phyloP scores from a whole-genome alignment of 2,113 vertebrate species.

The Malurus cyaneus region DNA sequence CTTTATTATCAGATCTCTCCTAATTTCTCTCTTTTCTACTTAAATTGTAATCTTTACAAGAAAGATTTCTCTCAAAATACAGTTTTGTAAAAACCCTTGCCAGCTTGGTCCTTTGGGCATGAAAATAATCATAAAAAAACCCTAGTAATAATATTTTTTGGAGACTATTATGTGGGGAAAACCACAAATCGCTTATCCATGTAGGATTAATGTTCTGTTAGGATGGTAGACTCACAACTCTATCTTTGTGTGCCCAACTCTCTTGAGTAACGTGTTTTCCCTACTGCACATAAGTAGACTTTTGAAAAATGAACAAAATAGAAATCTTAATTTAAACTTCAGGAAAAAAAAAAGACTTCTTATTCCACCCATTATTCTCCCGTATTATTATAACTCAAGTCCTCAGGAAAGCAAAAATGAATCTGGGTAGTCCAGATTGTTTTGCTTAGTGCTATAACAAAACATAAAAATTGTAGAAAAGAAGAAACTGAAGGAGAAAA shows the following conservation, averaged over 20 bases:
- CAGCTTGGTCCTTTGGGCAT: background rate
- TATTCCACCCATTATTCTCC: background rate
- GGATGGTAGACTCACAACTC: background rate
- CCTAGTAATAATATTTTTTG: background rate
- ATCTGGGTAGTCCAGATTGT: background rate
- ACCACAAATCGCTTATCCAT: background rate
- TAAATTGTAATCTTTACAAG: background rate
- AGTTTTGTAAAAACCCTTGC: background rate
- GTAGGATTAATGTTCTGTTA: background rate
- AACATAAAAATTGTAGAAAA: background rate
- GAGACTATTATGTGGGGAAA: background rate
- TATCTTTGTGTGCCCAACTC: background rate
- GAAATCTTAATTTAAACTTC: background rate
- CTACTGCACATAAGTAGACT: background rate
- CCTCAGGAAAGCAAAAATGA: background rate
- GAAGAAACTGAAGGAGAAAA: background rate
- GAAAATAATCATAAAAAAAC: background rate
- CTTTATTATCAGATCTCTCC: background rate
- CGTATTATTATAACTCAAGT: background rate
- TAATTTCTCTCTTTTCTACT: background rate
- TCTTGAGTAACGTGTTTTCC: background rate
- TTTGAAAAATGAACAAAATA: background rate
- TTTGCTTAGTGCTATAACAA: background rate
- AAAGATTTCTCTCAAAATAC: background rate
- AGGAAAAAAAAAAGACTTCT: background rate